Evolutionary conservation across 1,140 invertebrate species (phyloP).

Genomic region (Planococcus citri): DNA sequence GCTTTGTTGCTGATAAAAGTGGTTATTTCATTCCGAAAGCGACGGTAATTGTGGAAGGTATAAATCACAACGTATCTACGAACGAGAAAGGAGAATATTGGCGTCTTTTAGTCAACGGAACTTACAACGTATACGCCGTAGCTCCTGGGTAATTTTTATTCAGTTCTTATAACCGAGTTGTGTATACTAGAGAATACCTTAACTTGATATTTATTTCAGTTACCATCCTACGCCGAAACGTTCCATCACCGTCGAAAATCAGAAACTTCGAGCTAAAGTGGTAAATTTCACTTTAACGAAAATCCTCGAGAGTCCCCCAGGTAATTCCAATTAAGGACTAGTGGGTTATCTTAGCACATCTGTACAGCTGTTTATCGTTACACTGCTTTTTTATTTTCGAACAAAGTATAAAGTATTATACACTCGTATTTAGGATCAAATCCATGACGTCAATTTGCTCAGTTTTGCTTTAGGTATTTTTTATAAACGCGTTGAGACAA

Average conservation of each 20-base stretch:
- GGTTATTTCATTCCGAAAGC: constrained; percentile 51
- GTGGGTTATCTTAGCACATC: background rate
- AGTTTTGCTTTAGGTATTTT: background rate
- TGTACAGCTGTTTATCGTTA: background rate
- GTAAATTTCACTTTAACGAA: background rate
- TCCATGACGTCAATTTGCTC: background rate
- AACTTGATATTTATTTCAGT: background rate
- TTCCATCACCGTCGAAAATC: background rate
- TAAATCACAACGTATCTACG: constrained; percentile 59
- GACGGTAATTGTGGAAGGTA: constrained; percentile 50
- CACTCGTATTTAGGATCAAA: no score
- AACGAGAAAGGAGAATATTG: constrained; percentile 74
- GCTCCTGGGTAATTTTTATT: constrained; percentile 56
- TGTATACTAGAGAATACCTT: background rate
- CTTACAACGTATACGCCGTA: constrained; percentile 54
- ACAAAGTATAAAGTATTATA: no score
- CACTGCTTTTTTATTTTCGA: background rate
- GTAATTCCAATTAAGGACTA: background rate
- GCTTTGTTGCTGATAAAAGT: constrained; percentile 41
- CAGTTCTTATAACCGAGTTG: no score
- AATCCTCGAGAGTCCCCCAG: background rate
- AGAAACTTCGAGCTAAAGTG: background rate
- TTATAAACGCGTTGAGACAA: no score
- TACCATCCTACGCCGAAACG: background rate
- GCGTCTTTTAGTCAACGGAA: constrained; percentile 67